Conservation (phyloP, 2,888 invertebrate genomes). For the Chaetoderma sp. region DNA sequence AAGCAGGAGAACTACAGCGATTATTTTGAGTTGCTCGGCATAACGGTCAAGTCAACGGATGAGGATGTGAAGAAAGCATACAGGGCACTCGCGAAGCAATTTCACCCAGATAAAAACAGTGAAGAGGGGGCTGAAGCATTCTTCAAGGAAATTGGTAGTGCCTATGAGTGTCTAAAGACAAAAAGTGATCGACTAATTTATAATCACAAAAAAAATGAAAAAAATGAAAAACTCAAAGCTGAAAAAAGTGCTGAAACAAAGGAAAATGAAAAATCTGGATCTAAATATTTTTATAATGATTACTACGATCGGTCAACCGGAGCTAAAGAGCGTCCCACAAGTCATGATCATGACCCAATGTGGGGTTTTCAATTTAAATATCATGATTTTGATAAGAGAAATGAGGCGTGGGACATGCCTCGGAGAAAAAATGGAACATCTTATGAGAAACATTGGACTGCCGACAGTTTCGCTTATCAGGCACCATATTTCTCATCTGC, state of each 20-base stretch:
- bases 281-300: too few species aligned
- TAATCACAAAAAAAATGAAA: conserved; percentile 4
- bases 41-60: conserved; percentile 51
- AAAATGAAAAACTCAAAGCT: conserved; percentile 13
- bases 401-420: too few species aligned
- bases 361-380: too few species aligned
- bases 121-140: conserved; percentile 59
- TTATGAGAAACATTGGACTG: too few species aligned
- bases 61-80: conserved; percentile 65
- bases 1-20: conserved; percentile 18
- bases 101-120: conserved; percentile 65
- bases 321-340: too few species aligned
- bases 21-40: conserved; percentile 50
- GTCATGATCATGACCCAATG: too few species aligned
- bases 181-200: conserved; percentile 37
- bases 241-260: background rate
- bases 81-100: conserved; percentile 56
- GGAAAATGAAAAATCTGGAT: too few species aligned
- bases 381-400: too few species aligned
- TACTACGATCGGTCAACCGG: too few species aligned
- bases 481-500: conserved; percentile 50
- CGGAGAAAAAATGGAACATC: too few species aligned
- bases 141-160: conserved; percentile 62
- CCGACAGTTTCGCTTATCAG: too few species aligned
- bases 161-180: conserved; percentile 59